These are phyloP conservation scores for Temnothorax rugatulus DNA, from an alignment of 2,888 invertebrate genomes.

Conservation along the genomic window DNA sequence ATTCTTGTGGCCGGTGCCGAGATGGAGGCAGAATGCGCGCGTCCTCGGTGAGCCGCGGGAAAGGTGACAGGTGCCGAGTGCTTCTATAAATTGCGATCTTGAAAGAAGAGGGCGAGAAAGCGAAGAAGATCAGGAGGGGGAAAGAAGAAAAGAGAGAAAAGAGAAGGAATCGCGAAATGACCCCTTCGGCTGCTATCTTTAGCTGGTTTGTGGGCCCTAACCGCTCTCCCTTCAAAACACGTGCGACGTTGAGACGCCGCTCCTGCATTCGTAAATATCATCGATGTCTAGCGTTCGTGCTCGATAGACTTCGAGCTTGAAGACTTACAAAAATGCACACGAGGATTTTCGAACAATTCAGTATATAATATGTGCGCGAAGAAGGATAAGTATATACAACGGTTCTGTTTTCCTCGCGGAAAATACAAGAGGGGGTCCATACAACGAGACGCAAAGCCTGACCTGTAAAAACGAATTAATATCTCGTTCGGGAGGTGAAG, in stretches of 20 bases:
- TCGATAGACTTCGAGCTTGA: neutral
- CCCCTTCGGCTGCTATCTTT: slow-evolving; percentile 71
- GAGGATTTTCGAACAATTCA: neutral
- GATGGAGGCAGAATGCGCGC: slow-evolving; percentile 34
- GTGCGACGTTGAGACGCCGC: slow-evolving; percentile 12
- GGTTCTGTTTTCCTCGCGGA: neutral
- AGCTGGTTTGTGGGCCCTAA: slow-evolving; percentile 67
- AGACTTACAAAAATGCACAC: neutral
- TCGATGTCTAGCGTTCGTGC: neutral
- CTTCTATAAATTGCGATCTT: slow-evolving; percentile 80
- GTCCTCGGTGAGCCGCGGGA: slow-evolving; percentile 62
- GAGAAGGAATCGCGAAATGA: slow-evolving; percentile 45
- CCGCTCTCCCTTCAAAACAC: slow-evolving; percentile 32
- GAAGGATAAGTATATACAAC: neutral
- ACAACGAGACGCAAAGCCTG: slow-evolving; percentile 47
- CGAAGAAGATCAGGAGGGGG: slow-evolving; percentile 23
- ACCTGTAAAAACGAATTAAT: slow-evolving; percentile 40
- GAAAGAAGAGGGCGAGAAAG: slow-evolving; percentile 65
- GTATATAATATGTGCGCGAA: neutral
- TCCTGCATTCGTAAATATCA: slow-evolving; percentile 22
- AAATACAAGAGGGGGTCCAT: neutral
- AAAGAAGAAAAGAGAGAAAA: slow-evolving; percentile 9
- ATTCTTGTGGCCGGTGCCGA: slow-evolving; percentile 62
- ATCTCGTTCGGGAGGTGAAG: slow-evolving; percentile 36
- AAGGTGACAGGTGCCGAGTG: slow-evolving; percentile 83